A percentile compares a stretch with the other conserved stretches of the same genome.
Evolutionary conservation across 2,888 invertebrate genomes (phyloP).

Genomic region (Drosophila macrospina): DNA sequence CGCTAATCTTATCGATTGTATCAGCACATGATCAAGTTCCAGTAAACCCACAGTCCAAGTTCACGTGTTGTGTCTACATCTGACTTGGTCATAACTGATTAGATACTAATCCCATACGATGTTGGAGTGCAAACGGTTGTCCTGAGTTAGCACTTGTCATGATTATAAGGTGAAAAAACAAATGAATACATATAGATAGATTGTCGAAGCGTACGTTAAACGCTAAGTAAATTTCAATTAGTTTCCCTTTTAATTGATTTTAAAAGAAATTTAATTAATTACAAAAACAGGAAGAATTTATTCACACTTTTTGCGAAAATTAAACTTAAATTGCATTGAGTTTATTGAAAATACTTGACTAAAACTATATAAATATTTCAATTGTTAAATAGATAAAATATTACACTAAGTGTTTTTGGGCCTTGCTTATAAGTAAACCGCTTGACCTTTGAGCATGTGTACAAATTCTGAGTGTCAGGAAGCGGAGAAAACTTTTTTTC

Average conservation of each 20-base stretch:
- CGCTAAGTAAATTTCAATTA: not conserved
- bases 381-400: not conserved
- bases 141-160: not conserved
- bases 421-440: not conserved
- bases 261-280: no score
- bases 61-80: not conserved
- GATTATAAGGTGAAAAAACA: not conserved
- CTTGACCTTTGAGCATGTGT: not conserved
- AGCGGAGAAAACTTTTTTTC: no score
- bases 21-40: constrained; percentile 14
- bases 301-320: no score
- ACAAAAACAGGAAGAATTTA: no score
- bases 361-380: no score
- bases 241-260: not conserved
- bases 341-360: no score
- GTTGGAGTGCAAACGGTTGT: not conserved
- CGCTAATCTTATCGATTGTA: constrained; percentile 33
- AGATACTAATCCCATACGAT: constrained; percentile 15
- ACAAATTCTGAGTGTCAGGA: no score
- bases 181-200: no score
- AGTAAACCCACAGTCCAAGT: constrained; percentile 4
- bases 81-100: constrained; percentile 7
- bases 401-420: not conserved
- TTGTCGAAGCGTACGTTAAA: not conserved
- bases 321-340: no score